These are phyloP conservation scores for Dendrolimus houi DNA, from an alignment of 2,888 invertebrate genomes.

Conservation along the genomic window DNA sequence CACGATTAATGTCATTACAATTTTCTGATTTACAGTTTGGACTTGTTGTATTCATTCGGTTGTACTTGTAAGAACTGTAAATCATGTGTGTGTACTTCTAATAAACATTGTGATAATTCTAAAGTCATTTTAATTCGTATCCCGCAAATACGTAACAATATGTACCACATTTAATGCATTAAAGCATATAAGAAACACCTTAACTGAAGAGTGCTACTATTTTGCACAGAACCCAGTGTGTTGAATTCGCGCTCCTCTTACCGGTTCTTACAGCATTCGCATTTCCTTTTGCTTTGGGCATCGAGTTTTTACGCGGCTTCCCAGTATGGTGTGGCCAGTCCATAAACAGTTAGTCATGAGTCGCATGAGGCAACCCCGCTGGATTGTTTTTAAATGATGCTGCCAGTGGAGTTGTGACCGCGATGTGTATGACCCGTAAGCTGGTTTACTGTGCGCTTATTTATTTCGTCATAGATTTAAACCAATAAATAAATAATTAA, in stretches of 20 bases:
- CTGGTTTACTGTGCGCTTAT: not conserved
- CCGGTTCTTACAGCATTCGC: slow-evolving; percentile 52
- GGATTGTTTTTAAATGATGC: slow-evolving; percentile 68
- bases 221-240: not conserved
- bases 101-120: too few relatives aligned
- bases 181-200: too few relatives aligned
- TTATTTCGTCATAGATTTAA: not conserved
- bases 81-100: too few relatives aligned
- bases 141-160: too few relatives aligned
- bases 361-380: slow-evolving; percentile 63
- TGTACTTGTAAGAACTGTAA: too few relatives aligned
- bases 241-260: slow-evolving; percentile 3
- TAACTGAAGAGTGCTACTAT: too few relatives aligned
- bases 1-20: too few relatives aligned
- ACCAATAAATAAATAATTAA: too few relatives aligned
- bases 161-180: too few relatives aligned
- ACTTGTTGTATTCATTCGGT: too few relatives aligned
- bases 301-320: slow-evolving; percentile 62
- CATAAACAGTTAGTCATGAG: slow-evolving; percentile 62
- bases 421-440: not conserved
- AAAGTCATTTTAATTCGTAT: too few relatives aligned
- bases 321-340: slow-evolving; percentile 64
- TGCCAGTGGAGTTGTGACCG: slow-evolving; percentile 9
- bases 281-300: slow-evolving; percentile 56
- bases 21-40: too few relatives aligned